Base-by-base conservation (phyloP, 2,888 invertebrate genomes). In the Erebia ligea region DNA sequence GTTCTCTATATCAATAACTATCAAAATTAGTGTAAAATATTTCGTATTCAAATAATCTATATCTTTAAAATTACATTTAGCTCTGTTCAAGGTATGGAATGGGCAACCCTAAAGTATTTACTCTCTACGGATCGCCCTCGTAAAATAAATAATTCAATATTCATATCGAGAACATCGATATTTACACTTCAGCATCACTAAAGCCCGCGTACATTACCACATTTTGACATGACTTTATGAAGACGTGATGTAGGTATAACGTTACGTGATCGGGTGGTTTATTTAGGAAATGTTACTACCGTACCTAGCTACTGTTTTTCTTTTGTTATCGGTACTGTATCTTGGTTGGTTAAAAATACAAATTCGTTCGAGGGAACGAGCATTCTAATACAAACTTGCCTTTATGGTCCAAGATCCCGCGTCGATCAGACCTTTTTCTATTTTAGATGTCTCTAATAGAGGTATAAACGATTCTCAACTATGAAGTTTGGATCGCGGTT, bases 211-310 rank as follows among this genome's bases (percentile, higher is more conserved):
- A 74, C 70, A 75, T 79, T 79, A 77, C 74, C 71, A 65, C 73
- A 67, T 72, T 75, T 77, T 76, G 79, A 76, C 78, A 77, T 75
- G 79, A 80, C 77, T 82, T 78, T 76, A 79, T 76, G 78, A 78
- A 81, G 80, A 79, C 78, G 80, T 81, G 77, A 81, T 77, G 75
- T 62, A 45, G 62, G 62, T 66, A 75, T 77, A 79, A 77, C 77
- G 76, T 69, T 73, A 72, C 76, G 70, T 71, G 76, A 70, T 65
- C 65, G 40, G 62, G 34, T 54, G 65, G 71, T 69, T 75, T 75
- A 72, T 73, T 72, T 59, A 66, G 68, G 52, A 67, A 73, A 71
- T 71, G 57, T 70, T 70, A 61, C 65, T 19, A 15, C 40, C 25
- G 34, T 48, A 56, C 56, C 13, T 25, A 25, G 11, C 10, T 19